Conservation (phyloP, 2,113 vertebrate species). For the Typhlomys cinereus region DNA sequence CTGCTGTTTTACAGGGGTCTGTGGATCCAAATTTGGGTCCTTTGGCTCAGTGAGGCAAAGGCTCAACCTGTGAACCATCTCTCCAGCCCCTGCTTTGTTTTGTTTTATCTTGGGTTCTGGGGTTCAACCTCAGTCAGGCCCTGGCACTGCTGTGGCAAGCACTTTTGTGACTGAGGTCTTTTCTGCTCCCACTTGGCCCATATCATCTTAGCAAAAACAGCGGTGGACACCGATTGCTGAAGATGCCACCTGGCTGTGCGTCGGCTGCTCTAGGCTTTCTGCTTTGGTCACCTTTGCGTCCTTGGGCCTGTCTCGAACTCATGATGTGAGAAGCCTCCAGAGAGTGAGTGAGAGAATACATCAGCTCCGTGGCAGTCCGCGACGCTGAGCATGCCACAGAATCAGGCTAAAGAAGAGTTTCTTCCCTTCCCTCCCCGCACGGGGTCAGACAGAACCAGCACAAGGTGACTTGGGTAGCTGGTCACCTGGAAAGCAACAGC, state of each 20-base stretch:
- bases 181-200: neutral
- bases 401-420: neutral
- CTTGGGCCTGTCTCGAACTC: neutral
- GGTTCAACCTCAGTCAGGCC: neutral
- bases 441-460: neutral
- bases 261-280: neutral
- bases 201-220: neutral
- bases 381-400: neutral
- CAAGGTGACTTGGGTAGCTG: neutral
- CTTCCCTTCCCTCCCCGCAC: neutral
- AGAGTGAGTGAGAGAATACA: neutral
- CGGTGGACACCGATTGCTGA: neutral
- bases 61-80: too few relatives aligned
- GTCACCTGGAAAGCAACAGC: fast-evolving
- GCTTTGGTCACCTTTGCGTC: neutral
- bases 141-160: neutral
- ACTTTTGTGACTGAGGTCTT: neutral
- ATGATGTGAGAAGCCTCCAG: neutral
- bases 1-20: too few relatives aligned
- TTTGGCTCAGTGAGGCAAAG: too few relatives aligned
- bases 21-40: too few relatives aligned
- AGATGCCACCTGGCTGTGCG: neutral
- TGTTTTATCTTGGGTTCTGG: neutral
- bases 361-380: neutral
- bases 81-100: neutral